phyloP scores from a whole-genome alignment of 1,140 invertebrate genomes.

The Bombus difficillimus region DNA sequence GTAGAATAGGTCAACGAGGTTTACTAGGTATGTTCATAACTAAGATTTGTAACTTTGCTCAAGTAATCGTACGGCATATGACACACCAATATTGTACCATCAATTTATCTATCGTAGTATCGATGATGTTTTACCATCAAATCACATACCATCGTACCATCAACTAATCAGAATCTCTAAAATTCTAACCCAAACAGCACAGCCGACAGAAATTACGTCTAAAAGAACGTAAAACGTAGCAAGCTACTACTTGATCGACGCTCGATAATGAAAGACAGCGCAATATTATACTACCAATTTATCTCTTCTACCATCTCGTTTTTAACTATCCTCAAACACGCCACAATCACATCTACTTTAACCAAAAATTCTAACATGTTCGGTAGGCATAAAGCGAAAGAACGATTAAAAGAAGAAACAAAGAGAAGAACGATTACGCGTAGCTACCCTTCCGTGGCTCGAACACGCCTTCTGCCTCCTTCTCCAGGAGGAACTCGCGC shows the following conservation, averaged over 20 bases:
- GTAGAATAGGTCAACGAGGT: too few relatives aligned
- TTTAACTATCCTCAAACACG: too few relatives aligned
- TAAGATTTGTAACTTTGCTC: too few relatives aligned
- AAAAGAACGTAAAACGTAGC: not conserved
- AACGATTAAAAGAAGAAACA: constrained; percentile 3
- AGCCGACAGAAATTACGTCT: too few relatives aligned
- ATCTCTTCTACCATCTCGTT: not conserved
- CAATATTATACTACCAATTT: not conserved
- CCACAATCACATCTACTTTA: not conserved
- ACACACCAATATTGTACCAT: too few relatives aligned
- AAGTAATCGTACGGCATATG: too few relatives aligned
- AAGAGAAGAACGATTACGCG: constrained; percentile 35
- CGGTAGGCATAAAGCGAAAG: not conserved
- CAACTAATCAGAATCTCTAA: too few relatives aligned
- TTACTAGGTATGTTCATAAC: too few relatives aligned
- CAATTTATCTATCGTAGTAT: not conserved
- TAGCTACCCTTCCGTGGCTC: constrained; percentile 50
- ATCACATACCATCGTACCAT: too few relatives aligned
- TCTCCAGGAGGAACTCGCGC: constrained; percentile 42
- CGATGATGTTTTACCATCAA: too few relatives aligned
- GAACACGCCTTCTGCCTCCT: constrained; percentile 48
- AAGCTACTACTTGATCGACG: not conserved
- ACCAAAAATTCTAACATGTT: not conserved
- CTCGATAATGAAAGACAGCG: not conserved
- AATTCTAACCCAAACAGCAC: too few relatives aligned